These are phyloP conservation scores for Heliconius erato DNA, from an alignment of 2,888 invertebrate species.

Conservation along the genomic window DNA sequence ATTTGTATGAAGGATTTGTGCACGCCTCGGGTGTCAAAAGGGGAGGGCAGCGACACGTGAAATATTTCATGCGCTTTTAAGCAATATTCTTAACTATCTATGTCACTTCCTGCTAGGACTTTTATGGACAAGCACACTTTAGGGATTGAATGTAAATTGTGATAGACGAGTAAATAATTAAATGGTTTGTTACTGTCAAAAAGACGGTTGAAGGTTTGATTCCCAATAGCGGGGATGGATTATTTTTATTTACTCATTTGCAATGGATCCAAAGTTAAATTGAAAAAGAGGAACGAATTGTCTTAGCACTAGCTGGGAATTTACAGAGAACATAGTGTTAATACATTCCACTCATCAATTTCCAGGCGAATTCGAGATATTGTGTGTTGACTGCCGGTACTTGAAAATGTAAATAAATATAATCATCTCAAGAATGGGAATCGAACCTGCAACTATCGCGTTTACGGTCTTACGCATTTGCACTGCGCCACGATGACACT, in stretches of 20 bases:
- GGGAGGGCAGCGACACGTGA: conserved; percentile 36
- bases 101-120: conserved; percentile 36
- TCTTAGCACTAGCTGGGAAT: too few relatives aligned
- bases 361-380: too few relatives aligned
- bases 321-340: too few relatives aligned
- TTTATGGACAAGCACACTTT: not conserved
- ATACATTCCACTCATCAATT: too few relatives aligned
- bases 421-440: not conserved
- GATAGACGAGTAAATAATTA: not conserved
- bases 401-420: not conserved
- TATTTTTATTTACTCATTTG: not conserved
- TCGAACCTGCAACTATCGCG: not conserved
- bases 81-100: conserved; percentile 31
- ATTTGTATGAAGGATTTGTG: conserved; percentile 29
- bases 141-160: not conserved
- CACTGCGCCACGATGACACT: too few relatives aligned
- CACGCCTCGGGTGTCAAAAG: conserved; percentile 44
- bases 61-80: conserved; percentile 39
- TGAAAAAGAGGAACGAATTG: too few relatives aligned
- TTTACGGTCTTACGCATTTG: too few relatives aligned
- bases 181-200: not conserved
- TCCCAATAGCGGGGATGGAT: not conserved
- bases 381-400: too few relatives aligned
- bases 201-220: too few relatives aligned
- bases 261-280: too few relatives aligned